Evolutionary conservation across 2,113 vertebrate genomes (phyloP).

Genomic region (Geothlypis trichas): DNA sequence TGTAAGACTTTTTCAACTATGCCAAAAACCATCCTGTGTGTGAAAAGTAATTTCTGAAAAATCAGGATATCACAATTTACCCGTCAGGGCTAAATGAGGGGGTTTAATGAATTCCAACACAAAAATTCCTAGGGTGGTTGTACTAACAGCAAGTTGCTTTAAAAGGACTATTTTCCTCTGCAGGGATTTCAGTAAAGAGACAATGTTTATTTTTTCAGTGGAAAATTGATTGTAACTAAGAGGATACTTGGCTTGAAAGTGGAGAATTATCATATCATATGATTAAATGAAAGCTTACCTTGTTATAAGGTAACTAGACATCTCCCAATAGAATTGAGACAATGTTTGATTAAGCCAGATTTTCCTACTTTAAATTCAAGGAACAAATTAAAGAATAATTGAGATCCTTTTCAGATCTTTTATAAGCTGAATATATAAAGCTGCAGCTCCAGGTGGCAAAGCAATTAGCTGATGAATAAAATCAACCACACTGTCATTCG

Average conservation of each 20-base stretch:
- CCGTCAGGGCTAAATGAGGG: conserved; percentile 64
- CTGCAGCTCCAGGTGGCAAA: conserved; percentile 89
- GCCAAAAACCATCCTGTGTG: conserved; percentile 33
- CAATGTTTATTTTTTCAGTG: conserved; percentile 83
- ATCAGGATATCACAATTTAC: conserved; percentile 64
- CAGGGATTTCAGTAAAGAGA: conserved; percentile 78
- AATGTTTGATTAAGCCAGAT: conserved; percentile 95
- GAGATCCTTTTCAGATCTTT: conserved; percentile 90
- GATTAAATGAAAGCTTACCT: conserved; percentile 95
- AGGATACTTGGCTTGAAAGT: conserved; percentile 87
- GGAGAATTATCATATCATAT: conserved; percentile 84
- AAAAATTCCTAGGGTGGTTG: conserved; percentile 73
- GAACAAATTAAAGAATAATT: conserved; percentile 92
- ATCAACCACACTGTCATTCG: conserved; percentile 86
- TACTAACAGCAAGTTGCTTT: conserved; percentile 72
- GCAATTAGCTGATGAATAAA: conserved; percentile 99
- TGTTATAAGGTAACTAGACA: conserved; percentile 96
- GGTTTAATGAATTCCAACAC: conserved; percentile 74
- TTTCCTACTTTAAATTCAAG: conserved; percentile 97
- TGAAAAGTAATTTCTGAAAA: conserved; percentile 35
- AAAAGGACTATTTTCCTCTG: conserved; percentile 76
- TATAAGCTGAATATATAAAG: conserved; percentile 92
- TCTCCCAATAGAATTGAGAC: conserved; percentile 89
- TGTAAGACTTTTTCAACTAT: conserved; percentile 36
- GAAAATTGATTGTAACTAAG: conserved; percentile 94